These are phyloP conservation scores for Hippocampus kuda DNA, from an alignment of 2,797 vertebrate species.

Conservation along the genomic window DNA sequence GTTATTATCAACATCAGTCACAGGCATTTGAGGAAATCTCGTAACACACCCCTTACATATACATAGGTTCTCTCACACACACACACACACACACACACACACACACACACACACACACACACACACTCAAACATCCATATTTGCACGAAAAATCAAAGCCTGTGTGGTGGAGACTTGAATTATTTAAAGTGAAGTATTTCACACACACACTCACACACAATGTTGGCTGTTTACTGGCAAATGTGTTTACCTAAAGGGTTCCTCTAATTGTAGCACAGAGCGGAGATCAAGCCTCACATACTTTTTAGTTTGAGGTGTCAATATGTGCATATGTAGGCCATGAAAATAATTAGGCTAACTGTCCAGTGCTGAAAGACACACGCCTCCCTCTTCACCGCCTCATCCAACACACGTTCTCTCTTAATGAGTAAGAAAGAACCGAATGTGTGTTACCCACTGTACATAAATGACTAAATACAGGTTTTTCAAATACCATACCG, in stretches of 20 bases:
- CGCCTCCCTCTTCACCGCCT: slow-evolving; percentile 9
- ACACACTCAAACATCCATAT: slow-evolving; percentile 1
- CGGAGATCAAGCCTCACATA: slow-evolving; percentile 12
- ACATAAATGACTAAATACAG: not conserved
- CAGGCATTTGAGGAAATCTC: slow-evolving; percentile 61
- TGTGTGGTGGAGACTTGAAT: slow-evolving; percentile 40
- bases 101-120: not conserved
- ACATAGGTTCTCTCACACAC: not conserved
- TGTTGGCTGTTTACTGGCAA: slow-evolving; percentile 32
- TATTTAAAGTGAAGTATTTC: slow-evolving; percentile 48
- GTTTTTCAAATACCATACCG: not conserved
- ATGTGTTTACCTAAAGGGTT: slow-evolving; percentile 33
- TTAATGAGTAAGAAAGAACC: not conserved
- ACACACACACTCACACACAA: slow-evolving; percentile 11
- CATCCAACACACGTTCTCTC: not conserved
- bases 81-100: too few relatives aligned
- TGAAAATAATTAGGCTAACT: slow-evolving; percentile 57
- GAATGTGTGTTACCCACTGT: not conserved
- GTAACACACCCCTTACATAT: slow-evolving; percentile 14
- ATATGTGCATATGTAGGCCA: slow-evolving; percentile 48
- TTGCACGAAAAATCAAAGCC: slow-evolving; percentile 8
- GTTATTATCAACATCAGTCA: slow-evolving; percentile 66
- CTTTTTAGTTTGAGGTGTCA: slow-evolving; percentile 39
- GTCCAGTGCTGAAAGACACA: slow-evolving; percentile 9
- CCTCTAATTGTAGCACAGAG: slow-evolving; percentile 23